These are phyloP conservation scores for Xanthia togata DNA, from an alignment of 2,888 invertebrate genomes.

Conservation along the genomic window DNA sequence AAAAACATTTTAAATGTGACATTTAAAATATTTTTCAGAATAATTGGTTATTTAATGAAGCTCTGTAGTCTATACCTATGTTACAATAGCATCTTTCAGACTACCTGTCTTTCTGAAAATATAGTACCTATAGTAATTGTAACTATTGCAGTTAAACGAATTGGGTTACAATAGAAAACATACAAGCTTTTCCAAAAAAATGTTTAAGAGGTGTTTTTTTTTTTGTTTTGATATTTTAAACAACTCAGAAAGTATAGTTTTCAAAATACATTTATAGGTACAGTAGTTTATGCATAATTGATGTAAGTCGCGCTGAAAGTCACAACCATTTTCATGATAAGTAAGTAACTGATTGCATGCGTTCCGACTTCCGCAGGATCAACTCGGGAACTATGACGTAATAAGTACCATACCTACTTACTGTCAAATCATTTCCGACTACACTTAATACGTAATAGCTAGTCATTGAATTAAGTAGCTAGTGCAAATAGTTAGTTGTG, in stretches of 20 bases:
- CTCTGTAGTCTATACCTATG: neutral
- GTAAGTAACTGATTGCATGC: no score
- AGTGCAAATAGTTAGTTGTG: neutral
- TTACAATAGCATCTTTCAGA: neutral
- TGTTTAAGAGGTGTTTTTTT: no score
- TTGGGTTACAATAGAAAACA: neutral
- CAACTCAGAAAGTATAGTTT: no score
- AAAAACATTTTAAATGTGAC: no score
- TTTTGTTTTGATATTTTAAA: no score
- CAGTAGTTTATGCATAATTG: neutral
- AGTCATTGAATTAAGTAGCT: neutral
- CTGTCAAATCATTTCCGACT: neutral
- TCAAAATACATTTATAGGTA: no score
- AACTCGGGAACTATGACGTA: neutral
- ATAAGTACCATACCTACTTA: neutral
- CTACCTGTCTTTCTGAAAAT: neutral
- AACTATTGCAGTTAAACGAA: neutral
- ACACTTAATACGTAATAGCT: neutral
- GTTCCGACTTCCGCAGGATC: neutral
- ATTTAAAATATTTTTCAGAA: no score
- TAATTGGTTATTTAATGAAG: neutral
- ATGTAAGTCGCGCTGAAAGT: neutral
- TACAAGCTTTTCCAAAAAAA: no score
- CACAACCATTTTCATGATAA: neutral
- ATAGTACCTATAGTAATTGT: neutral